Conservation (phyloP, 2,888 invertebrate genomes). For the Dione juno region DNA sequence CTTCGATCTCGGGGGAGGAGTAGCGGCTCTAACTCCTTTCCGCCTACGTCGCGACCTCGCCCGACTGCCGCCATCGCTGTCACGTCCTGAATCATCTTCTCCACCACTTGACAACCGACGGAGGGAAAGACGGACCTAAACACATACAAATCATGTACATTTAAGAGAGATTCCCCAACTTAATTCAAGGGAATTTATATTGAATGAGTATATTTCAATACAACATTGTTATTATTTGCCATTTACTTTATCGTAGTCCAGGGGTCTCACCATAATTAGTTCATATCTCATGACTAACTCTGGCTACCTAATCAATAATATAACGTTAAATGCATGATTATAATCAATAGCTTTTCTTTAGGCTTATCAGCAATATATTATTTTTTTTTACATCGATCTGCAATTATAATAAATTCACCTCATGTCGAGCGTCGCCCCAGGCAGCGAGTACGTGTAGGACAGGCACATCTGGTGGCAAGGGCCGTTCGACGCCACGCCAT, state of each 20-base stretch:
- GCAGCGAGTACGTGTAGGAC: constrained; percentile 91
- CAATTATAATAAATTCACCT: constrained; percentile 54
- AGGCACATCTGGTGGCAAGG: constrained; percentile 87
- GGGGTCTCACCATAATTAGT: too few relatives aligned
- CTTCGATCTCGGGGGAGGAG: constrained; percentile 67
- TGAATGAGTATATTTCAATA: too few relatives aligned
- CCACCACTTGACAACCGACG: constrained; percentile 77
- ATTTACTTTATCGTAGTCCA: too few relatives aligned
- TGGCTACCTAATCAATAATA: too few relatives aligned
- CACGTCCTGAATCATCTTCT: constrained; percentile 79
- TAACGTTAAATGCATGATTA: too few relatives aligned
- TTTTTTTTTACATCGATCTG: neutral
- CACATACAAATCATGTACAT: neutral
- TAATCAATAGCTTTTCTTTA: too few relatives aligned
- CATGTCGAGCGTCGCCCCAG: constrained; percentile 86
- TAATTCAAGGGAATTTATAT: too few relatives aligned
- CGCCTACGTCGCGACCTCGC: constrained; percentile 62
- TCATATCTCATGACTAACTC: too few relatives aligned
- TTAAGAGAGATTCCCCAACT: neutral
- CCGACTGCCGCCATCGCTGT: constrained; percentile 74
- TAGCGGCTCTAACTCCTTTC: constrained; percentile 60
- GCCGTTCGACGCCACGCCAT: constrained; percentile 90
- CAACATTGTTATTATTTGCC: too few relatives aligned
- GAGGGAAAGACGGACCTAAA: constrained; percentile 74
- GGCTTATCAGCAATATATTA: too few relatives aligned